phyloP scores from a whole-genome alignment of 2,113 vertebrate genomes.

The Pollimyrus isidori region DNA sequence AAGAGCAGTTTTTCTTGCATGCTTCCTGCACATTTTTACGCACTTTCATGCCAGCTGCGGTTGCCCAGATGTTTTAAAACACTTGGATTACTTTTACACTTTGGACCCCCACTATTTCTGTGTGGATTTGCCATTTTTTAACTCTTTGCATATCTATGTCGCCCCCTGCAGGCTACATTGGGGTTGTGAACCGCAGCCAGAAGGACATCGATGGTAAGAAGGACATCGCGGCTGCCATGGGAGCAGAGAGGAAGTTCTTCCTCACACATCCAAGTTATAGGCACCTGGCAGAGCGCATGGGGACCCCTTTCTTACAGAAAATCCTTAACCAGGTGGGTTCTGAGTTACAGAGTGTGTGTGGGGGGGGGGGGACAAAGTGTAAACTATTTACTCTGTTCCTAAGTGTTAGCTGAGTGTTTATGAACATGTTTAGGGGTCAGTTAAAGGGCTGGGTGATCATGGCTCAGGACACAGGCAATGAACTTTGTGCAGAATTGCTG shows the following conservation, averaged over 20 bases:
- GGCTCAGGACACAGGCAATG: background rate
- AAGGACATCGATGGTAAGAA: slow-evolving; percentile 95
- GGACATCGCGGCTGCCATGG: slow-evolving; percentile 82
- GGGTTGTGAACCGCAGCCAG: slow-evolving; percentile 90
- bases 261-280: slow-evolving; percentile 83
- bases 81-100: background rate
- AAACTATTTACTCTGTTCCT: background rate
- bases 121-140: background rate
- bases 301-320: slow-evolving; percentile 86
- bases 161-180: slow-evolving; percentile 72
- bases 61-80: background rate
- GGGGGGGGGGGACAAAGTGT: background rate
- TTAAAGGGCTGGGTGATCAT: background rate
- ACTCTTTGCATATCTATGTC: background rate
- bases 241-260: slow-evolving; percentile 90
- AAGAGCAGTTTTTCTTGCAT: background rate
- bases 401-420: background rate
- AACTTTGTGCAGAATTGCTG: background rate
- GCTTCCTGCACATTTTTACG: background rate
- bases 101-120: background rate
- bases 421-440: background rate
- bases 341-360: background rate
- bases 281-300: slow-evolving; percentile 92
- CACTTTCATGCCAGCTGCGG: background rate
- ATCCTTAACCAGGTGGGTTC: slow-evolving; percentile 77